Evolutionary conservation across 2,113 vertebrate species (phyloP), one percentile per base, ranked within the genome.

Genomic region (Oxyruncus cristatus): DNA sequence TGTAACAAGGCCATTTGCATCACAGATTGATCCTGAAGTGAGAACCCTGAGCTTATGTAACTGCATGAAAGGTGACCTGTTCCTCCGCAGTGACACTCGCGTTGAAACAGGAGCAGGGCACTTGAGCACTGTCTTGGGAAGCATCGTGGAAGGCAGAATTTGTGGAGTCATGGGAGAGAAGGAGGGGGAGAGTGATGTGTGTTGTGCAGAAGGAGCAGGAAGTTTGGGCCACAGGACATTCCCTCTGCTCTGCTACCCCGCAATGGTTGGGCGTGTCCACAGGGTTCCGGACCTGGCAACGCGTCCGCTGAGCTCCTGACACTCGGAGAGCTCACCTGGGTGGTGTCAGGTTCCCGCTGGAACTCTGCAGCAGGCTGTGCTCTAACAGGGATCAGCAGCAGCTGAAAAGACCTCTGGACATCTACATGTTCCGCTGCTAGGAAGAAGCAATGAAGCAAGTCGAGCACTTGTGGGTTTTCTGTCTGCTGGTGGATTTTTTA

Each of bases 361-460:
- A 71, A 63, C 96, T 96, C 4, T 23, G 76, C 77, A 24, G 93
- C 78, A 4, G 39, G 33, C 92, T 78, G 33, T 14, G 66, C 89
- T 78, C 86, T 58, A 12, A 12, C 58, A 11, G 49, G 3, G 59
- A 14, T 83, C 71, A 39, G 61, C 26, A 13, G 42, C 84, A 37
- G 73, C 24, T 53, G 52, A 18, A 96, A 95, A 82, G 62, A 93
- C 4, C 87, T 80, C 35, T 11, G 92, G 66, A 24, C 53, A 4
- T 28, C 80, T 62, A 37, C 42, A 2, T 89, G 93, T 91, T 90
- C 89, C 55, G 35, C 44, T 39, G 52, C 77, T 14, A 37, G 68
- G 44, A 94, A 91, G 22, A 26, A 97, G 95, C 94, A 47, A 98
- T 98, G 98, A 95, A 82, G 78, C 67, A 10, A 65, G 27, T 27